Evolutionary conservation across 2,888 invertebrate genomes (phyloP), one percentile per base, ranked within the genome.

Genomic region (Mythimna lalbum): DNA sequence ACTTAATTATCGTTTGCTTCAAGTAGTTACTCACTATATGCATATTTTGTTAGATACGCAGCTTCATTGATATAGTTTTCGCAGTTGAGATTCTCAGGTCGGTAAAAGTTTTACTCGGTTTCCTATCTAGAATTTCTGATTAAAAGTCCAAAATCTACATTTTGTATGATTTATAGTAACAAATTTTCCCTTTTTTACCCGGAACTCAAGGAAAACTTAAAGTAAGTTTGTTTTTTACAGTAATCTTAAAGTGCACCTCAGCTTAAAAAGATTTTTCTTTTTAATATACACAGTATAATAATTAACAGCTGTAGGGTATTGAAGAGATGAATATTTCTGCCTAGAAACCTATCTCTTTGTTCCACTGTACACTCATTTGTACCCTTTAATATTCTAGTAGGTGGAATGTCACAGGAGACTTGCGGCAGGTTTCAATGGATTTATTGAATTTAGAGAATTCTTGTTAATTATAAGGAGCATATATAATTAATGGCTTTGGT

Each of bases 351-450:
- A 55, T 31, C 17, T 10, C 0, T 47, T 67, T 4, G 6, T 76
- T 39, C 21, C 36, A 17, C 27, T 39, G 77, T 86, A 73, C 69
- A 70, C 79, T 82, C 76, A 87, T 83, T 81, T 83, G 73, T 76
- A 66, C 64, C 72, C 69, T 71, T 86, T 74, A 83, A 86, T 87
- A 86, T 76, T 83, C n/a, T 14, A 86, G 69, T 62, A 85, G 78
- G 74, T 19, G 79, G 79, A 14, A 23, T 82, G 83, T 79, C 79
- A 73, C 83, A 36, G 55, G 79, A 82, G 79, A 79, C 39, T 59
- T 67, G 83, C 57, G 65, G 75, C 36, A 49, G 55, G 17, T 39
- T 59, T 53, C 53, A 50, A 55, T 68, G 64, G 76, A 69, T 74
- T 74, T 69, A 80, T 83, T 83, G 69, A 83, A 83, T 82, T 82